phyloP scores from a whole-genome alignment of 2,888 invertebrate genomes.

The Amiota mariae region DNA sequence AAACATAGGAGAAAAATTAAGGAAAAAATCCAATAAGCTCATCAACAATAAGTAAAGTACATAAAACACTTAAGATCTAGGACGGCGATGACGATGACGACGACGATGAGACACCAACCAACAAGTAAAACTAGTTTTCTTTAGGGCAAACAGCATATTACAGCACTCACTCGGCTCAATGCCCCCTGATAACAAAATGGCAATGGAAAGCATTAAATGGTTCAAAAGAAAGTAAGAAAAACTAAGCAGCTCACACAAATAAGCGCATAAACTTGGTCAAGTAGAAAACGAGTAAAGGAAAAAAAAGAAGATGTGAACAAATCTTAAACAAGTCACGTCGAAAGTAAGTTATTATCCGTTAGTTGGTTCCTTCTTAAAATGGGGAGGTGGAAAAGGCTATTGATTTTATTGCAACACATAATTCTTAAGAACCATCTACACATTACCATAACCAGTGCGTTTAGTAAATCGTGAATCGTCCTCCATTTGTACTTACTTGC shows the following conservation, averaged over 20 bases:
- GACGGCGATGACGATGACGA: too few relatives aligned
- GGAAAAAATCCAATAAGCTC: constrained; percentile 39
- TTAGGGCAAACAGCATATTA: constrained; percentile 4
- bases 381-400: constrained; percentile 39
- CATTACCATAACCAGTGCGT: constrained; percentile 10
- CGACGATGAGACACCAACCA: not conserved
- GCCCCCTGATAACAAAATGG: constrained; percentile 9
- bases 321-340: constrained; percentile 60
- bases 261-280: not conserved
- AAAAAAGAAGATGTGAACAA: constrained; percentile 38
- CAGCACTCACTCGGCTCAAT: not conserved
- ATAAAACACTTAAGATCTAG: constrained; percentile 63
- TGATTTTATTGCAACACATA: constrained; percentile 66
- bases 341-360: constrained; percentile 58
- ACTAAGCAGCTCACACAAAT: constrained; percentile 25
- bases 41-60: constrained; percentile 62
- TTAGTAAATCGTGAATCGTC: not conserved
- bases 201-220: constrained; percentile 12
- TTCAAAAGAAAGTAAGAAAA: not conserved
- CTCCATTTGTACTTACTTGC: constrained; percentile 50
- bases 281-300: not conserved
- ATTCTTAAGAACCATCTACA: constrained; percentile 45
- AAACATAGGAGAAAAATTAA: constrained; percentile 31
- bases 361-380: constrained; percentile 30
- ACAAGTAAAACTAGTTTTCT: constrained; percentile 42